These are phyloP conservation scores for Thamnophis sirtalis DNA, from an alignment of 2,113 vertebrate genomes.

Conservation along the genomic window DNA sequence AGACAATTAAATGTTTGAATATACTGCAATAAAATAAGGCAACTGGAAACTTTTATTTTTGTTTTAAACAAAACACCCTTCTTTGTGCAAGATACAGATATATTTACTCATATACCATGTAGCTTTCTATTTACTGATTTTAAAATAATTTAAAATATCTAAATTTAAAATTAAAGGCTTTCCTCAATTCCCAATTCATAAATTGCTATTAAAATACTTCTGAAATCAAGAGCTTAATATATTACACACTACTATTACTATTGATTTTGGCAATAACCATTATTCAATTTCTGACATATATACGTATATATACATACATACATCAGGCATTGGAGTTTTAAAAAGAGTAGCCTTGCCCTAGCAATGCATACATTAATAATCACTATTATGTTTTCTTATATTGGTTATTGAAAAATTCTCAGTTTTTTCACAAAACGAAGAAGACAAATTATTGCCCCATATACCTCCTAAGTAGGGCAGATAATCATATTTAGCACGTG, in stretches of 20 bases:
- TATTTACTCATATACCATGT: background rate
- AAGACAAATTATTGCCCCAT: background rate
- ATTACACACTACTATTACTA: background rate
- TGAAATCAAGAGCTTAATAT: background rate
- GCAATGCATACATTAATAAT: background rate
- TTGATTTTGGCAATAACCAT: background rate
- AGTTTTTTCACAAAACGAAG: background rate
- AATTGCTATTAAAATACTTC: background rate
- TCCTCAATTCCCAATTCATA: background rate
- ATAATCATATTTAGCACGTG: background rate
- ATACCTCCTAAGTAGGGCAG: background rate
- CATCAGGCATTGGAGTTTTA: background rate
- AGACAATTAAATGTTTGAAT: background rate
- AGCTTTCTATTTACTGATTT: background rate
- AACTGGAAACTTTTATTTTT: background rate
- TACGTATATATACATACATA: background rate
- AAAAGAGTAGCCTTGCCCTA: slow-evolving; percentile 3
- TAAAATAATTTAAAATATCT: background rate
- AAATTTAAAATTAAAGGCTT: background rate
- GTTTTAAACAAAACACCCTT: background rate
- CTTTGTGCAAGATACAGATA: background rate
- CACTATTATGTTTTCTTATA: background rate
- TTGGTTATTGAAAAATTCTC: background rate
- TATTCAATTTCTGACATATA: background rate
- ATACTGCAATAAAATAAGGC: background rate